phyloP scores from a whole-genome alignment of 2,113 vertebrate genomes.

The Zingel zingel region DNA sequence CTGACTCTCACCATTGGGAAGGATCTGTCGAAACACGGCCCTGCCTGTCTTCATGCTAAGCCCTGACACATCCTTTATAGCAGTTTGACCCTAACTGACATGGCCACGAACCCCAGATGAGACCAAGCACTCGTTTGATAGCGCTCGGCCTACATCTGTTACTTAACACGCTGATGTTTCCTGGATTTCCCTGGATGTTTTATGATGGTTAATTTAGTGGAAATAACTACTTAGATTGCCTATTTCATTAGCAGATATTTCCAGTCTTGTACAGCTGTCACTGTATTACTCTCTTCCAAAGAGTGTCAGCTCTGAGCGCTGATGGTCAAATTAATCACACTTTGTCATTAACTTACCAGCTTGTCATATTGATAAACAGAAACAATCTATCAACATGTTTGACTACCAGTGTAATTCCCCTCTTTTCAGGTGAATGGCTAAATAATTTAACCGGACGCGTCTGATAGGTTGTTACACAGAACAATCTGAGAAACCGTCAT shows the following conservation, averaged over 20 bases:
- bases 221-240: constrained; percentile 22
- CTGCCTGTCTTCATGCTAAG: constrained; percentile 58
- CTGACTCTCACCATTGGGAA: constrained; percentile 58
- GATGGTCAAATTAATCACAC: background rate
- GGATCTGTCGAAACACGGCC: constrained; percentile 48
- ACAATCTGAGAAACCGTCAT: too few species aligned
- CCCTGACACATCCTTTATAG: constrained; percentile 65
- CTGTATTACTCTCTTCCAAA: background rate
- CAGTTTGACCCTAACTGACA: constrained; percentile 68
- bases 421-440: background rate
- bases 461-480: too few species aligned
- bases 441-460: background rate
- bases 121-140: constrained; percentile 30
- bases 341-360: background rate
- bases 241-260: constrained; percentile 25
- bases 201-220: constrained; percentile 34
- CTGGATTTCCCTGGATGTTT: constrained; percentile 16
- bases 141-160: constrained; percentile 24
- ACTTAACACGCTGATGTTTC: constrained; percentile 41
- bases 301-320: background rate
- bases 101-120: constrained; percentile 43
- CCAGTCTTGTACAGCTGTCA: constrained; percentile 43
- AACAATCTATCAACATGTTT: background rate
- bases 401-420: background rate
- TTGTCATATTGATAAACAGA: background rate